A percentile compares a stretch with the other conserved stretches of the same genome.
These are phyloP conservation scores for Paradisaea rubra DNA, from an alignment of 2,113 vertebrate species.

Conservation along the genomic window DNA sequence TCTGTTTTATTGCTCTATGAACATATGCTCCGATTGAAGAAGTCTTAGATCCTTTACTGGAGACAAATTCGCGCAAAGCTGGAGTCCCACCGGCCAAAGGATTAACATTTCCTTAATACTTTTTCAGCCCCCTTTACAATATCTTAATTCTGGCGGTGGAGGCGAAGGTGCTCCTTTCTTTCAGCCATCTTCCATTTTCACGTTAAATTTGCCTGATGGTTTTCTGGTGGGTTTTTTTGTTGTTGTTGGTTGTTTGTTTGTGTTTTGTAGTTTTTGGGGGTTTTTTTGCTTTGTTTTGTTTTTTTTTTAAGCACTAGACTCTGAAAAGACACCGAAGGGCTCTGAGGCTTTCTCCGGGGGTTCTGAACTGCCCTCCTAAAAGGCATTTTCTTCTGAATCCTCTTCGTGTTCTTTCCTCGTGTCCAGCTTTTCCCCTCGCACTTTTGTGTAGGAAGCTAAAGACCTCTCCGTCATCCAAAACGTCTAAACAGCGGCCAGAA, in stretches of 20 bases:
- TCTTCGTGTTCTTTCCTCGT: neutral
- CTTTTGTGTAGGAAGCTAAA: neutral
- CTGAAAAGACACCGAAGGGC: neutral
- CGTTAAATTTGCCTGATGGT: neutral
- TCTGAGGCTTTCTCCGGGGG: neutral
- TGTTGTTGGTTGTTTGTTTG: too few relatives aligned
- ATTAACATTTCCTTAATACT: slow-evolving; percentile 67
- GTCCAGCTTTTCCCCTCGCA: neutral
- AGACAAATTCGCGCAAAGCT: slow-evolving; percentile 79
- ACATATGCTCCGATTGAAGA: slow-evolving; percentile 94
- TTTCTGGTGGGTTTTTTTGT: neutral
- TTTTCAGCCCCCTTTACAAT: neutral
- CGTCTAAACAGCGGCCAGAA: neutral
- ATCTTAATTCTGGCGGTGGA: neutral
- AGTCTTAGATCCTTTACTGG: slow-evolving; percentile 84
- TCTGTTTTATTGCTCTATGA: slow-evolving; percentile 99
- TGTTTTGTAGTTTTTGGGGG: too few relatives aligned
- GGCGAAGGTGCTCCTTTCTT: neutral
- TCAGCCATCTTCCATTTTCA: neutral
- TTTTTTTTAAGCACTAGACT: neutral
- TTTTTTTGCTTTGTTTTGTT: too few relatives aligned
- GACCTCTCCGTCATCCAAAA: slow-evolving; percentile 28
- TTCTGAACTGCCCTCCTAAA: neutral
- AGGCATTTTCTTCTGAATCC: neutral
- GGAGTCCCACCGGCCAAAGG: slow-evolving; percentile 69